These are phyloP conservation scores for Enteromius unitaeniatus DNA, from an alignment of 2,797 vertebrate species.

Conservation along the genomic window DNA sequence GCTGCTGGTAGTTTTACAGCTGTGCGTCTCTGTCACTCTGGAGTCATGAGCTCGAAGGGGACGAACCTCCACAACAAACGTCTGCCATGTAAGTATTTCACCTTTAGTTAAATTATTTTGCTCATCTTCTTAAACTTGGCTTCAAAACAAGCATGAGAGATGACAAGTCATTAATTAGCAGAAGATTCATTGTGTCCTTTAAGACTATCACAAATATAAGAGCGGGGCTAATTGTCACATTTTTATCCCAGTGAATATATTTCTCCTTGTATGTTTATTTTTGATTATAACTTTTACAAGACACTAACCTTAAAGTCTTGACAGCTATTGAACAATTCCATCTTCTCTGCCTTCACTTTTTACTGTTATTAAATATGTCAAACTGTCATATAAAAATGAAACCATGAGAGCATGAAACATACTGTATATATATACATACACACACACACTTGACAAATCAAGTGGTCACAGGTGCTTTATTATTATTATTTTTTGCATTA, in stretches of 20 bases:
- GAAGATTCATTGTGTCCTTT: background rate
- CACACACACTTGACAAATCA: too few species aligned
- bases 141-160: background rate
- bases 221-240: background rate
- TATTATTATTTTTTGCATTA: background rate
- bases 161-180: background rate
- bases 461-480: background rate
- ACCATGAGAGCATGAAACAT: background rate
- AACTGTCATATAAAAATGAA: background rate
- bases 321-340: background rate
- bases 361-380: background rate
- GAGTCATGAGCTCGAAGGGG: constrained; percentile 78
- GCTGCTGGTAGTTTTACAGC: constrained; percentile 6
- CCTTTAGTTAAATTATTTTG: background rate
- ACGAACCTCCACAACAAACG: constrained; percentile 73
- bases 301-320: background rate
- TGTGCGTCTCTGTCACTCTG: constrained; percentile 35
- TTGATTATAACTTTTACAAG: background rate
- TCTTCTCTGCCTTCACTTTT: background rate
- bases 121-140: background rate
- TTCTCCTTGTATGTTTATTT: background rate
- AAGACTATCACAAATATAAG: background rate
- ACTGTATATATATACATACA: background rate
- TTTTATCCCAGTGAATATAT: background rate
- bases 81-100: constrained; percentile 74